Conservation (phyloP, 1,140 invertebrate species). For the Anastrepha ludens region DNA sequence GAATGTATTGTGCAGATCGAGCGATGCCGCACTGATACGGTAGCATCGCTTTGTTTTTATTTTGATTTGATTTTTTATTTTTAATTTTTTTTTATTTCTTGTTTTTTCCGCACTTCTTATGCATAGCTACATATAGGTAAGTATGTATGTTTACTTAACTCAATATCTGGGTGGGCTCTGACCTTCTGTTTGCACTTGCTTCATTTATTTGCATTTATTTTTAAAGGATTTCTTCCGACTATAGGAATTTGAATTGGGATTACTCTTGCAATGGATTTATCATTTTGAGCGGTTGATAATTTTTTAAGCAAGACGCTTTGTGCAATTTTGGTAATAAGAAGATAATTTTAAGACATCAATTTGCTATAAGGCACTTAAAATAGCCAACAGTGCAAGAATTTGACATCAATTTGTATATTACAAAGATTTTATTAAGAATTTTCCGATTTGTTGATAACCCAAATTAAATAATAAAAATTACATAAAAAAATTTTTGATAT, state of each 20-base stretch:
- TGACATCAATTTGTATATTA: no score
- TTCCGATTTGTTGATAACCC: no score
- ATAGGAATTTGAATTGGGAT: background rate
- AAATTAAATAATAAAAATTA: no score
- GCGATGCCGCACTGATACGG: conserved; percentile 4
- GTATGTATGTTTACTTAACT: background rate
- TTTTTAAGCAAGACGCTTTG: no score
- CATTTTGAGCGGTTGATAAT: no score
- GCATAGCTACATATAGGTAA: background rate
- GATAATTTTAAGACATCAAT: no score
- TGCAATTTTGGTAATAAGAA: no score
- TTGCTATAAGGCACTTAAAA: no score
- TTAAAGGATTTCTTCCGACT: background rate
- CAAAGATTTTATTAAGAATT: no score
- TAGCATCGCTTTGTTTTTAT: conserved; percentile 16
- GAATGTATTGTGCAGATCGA: conserved; percentile 6
- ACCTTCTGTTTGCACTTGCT: background rate
- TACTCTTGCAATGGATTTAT: no score
- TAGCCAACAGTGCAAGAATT: no score
- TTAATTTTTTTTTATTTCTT: background rate
- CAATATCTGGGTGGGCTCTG: conserved; percentile 42
- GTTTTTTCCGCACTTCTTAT: background rate
- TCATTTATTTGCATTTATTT: conserved; percentile 2
- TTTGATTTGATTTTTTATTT: background rate
- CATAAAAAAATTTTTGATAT: no score